Evolutionary conservation across 2,888 invertebrate species (phyloP).

Genomic region (Xestia sexstrigata): DNA sequence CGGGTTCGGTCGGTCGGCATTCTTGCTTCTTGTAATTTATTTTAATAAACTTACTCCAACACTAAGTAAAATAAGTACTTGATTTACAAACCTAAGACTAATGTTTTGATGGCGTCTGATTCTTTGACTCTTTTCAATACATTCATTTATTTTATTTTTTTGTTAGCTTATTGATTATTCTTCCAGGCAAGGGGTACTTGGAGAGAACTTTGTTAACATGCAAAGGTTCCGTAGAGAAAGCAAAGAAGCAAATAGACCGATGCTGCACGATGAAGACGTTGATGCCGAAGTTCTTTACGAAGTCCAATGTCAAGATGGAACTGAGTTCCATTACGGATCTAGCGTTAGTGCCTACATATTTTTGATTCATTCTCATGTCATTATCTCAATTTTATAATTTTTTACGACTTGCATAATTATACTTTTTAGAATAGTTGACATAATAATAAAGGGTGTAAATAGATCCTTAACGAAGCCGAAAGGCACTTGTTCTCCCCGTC

Average conservation of each 20-base stretch:
- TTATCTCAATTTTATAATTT: no score
- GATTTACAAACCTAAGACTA: no score
- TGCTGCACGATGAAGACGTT: constrained; percentile 58
- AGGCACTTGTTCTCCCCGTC: no score
- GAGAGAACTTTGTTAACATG: constrained; percentile 15
- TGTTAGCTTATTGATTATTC: neutral
- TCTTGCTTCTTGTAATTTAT: no score
- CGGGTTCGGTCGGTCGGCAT: no score
- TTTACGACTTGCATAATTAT: no score
- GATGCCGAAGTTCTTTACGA: constrained; percentile 4
- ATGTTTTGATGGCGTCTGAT: no score
- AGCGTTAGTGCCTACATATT: neutral
- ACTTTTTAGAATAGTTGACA: no score
- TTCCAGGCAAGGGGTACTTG: neutral
- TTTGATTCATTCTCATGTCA: neutral
- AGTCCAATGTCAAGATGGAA: neutral
- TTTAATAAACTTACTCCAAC: no score
- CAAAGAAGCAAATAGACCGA: constrained; percentile 71
- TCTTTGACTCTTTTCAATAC: neutral
- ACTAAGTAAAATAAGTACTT: no score
- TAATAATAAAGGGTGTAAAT: no score
- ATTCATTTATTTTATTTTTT: neutral
- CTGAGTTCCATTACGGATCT: neutral
- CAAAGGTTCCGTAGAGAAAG: constrained; percentile 74
- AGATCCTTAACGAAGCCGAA: no score